A percentile compares a stretch with the other conserved stretches of the same genome.
phyloP scores from a whole-genome alignment of 2,113 vertebrate species.

The Halcyon malimbica region DNA sequence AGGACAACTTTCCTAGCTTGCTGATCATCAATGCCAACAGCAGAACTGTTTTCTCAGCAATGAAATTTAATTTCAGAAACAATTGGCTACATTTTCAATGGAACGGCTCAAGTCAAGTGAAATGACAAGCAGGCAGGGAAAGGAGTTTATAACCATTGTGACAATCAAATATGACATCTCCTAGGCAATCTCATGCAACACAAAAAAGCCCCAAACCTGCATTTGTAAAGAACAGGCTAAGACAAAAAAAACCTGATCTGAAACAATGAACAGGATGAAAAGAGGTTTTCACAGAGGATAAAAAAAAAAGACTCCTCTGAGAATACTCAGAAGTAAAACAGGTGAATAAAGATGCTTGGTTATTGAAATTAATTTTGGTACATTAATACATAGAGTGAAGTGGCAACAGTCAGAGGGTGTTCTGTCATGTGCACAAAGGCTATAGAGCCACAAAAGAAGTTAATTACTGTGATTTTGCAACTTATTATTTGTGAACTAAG shows the following conservation, averaged over 20 bases:
- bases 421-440: not conserved
- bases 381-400: not conserved
- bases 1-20: not conserved
- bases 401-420: not conserved
- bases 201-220: rapidly evolving
- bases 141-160: not conserved
- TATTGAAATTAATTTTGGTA: not conserved
- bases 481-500: not conserved
- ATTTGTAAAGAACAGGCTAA: not conserved
- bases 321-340: not conserved
- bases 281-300: not conserved
- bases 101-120: not conserved
- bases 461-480: not conserved
- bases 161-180: not conserved
- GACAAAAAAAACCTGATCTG: not conserved
- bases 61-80: conserved; percentile 19
- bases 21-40: not conserved
- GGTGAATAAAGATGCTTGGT: not conserved
- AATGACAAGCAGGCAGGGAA: not conserved
- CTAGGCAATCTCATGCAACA: not conserved
- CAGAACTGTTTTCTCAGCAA: not conserved
- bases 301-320: not conserved
- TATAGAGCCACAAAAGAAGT: not conserved
- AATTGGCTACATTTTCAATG: not conserved
- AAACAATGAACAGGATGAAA: not conserved